A percentile compares a stretch with the other conserved stretches of the same genome.
Evolutionary conservation across 1,140 invertebrate species (phyloP).

Genomic region (Tenebrio molitor): DNA sequence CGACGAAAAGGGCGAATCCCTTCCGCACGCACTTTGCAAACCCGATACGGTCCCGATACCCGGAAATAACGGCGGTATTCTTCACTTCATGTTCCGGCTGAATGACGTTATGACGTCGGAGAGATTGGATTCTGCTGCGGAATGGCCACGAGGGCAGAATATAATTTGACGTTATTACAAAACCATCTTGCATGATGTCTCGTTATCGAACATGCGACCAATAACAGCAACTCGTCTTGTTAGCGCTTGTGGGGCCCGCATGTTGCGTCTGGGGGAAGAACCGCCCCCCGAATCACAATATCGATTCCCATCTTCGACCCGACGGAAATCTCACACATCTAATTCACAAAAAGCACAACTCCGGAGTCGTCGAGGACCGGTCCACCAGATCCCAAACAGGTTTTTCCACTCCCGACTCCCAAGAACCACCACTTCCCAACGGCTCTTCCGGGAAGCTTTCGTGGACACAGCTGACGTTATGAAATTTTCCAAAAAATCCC

Average conservation of each 20-base stretch:
- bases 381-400: too few species aligned
- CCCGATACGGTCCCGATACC: background rate
- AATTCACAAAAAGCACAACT: too few species aligned
- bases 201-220: slow-evolving; percentile 27
- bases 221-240: slow-evolving; percentile 12
- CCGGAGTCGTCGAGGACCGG: too few species aligned
- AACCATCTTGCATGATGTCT: slow-evolving; percentile 32
- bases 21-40: slow-evolving; percentile 18
- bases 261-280: background rate
- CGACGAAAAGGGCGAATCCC: background rate
- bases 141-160: slow-evolving; percentile 37
- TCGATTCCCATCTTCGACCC: too few species aligned
- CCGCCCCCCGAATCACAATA: too few species aligned
- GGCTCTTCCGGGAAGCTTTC: too few species aligned
- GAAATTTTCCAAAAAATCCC: too few species aligned
- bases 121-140: slow-evolving; percentile 25
- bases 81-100: slow-evolving; percentile 33
- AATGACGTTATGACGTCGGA: slow-evolving; percentile 29
- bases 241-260: slow-evolving; percentile 4
- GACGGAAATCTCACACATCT: too few species aligned
- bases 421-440: too few species aligned
- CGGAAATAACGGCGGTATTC: slow-evolving; percentile 34
- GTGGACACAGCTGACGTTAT: too few species aligned
- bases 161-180: slow-evolving; percentile 38
- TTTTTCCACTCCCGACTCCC: too few species aligned